phyloP scores from a whole-genome alignment of 2,888 invertebrate genomes.

The Plebejus argus region DNA sequence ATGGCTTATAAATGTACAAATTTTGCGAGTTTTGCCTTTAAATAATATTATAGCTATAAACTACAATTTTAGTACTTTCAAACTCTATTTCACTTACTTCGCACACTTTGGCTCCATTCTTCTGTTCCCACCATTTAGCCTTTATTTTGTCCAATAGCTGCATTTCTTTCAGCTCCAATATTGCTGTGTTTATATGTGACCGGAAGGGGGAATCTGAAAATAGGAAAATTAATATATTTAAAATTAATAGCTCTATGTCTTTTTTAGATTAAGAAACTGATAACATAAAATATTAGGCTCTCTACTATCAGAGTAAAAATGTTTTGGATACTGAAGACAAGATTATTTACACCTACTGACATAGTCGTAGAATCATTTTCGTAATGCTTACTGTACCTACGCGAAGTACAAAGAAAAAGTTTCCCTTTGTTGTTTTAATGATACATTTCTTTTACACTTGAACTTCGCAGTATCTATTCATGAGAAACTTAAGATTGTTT shows the following conservation, averaged over 20 bases:
- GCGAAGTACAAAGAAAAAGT: constrained; percentile 30
- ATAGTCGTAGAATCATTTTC: background rate
- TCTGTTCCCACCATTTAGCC: constrained; percentile 94
- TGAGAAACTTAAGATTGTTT: background rate
- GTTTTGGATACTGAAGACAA: background rate
- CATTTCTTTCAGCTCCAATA: constrained; percentile 92
- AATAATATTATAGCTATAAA: too few relatives aligned
- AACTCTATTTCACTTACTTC: constrained; percentile 51
- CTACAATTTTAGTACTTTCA: background rate
- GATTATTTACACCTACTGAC: background rate
- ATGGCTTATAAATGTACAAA: too few relatives aligned
- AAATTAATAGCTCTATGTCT: too few relatives aligned
- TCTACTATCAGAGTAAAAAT: background rate
- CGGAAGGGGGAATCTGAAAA: constrained; percentile 86
- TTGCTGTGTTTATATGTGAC: constrained; percentile 90
- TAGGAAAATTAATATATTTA: constrained; percentile 16
- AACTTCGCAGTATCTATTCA: background rate
- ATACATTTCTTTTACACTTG: constrained; percentile 16
- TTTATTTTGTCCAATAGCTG: constrained; percentile 89
- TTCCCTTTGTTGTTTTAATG: constrained; percentile 28
- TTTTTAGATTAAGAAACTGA: too few relatives aligned
- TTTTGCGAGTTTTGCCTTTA: too few relatives aligned
- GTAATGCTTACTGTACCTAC: background rate
- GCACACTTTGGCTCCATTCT: constrained; percentile 82
- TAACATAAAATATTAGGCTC: too few relatives aligned